Evolutionary conservation across 2,888 invertebrate genomes (phyloP).

Genomic region (Danaus chrysippus): DNA sequence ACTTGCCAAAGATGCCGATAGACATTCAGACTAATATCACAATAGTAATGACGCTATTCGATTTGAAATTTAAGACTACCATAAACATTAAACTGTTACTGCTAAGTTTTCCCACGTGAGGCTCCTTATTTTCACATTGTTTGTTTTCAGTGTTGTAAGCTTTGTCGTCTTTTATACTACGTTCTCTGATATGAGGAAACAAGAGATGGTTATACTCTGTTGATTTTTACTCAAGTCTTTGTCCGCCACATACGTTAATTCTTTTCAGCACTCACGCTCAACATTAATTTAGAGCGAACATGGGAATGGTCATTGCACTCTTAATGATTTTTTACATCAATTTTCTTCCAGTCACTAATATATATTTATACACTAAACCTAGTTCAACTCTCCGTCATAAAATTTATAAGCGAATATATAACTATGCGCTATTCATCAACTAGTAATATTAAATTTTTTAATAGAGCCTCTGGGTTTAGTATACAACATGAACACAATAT

Average conservation of each 20-base stretch:
- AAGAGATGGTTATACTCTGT: conserved; percentile 28
- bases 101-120: conserved; percentile 41
- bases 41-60: conserved; percentile 36
- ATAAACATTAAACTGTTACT: conserved; percentile 53
- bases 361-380: too few relatives aligned
- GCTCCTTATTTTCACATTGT: conserved; percentile 36
- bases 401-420: conserved; percentile 12
- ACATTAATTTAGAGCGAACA: conserved; percentile 41
- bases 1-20: conserved; percentile 35
- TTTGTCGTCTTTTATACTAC: conserved; percentile 27
- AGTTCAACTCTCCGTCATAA: conserved; percentile 4
- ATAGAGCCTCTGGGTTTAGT: conserved; percentile 38
- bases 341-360: neutral
- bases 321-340: conserved; percentile 10
- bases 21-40: conserved; percentile 36
- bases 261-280: conserved; percentile 47
- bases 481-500: conserved; percentile 45
- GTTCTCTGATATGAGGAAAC: conserved; percentile 25
- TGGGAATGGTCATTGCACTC: conserved; percentile 38
- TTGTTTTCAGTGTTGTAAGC: conserved; percentile 30
- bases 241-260: conserved; percentile 53
- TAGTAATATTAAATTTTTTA: conserved; percentile 32
- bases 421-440: conserved; percentile 14
- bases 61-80: conserved; percentile 48
- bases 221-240: conserved; percentile 53